These are phyloP conservation scores for Vannuccia rotundouncinata DNA, from an alignment of 2,888 invertebrate genomes.

Conservation along the genomic window DNA sequence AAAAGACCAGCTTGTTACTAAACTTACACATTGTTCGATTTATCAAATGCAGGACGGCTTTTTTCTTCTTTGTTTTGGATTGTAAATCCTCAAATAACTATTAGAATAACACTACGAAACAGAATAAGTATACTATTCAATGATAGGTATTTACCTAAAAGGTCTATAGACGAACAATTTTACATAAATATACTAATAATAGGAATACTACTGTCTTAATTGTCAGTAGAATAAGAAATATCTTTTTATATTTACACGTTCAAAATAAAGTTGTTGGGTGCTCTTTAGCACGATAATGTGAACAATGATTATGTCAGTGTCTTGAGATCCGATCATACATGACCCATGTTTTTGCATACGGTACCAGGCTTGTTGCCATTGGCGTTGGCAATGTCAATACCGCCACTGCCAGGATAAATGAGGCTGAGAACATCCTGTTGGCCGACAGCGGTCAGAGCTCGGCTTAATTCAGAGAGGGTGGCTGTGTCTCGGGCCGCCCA, in stretches of 20 bases:
- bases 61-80: background rate
- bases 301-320: background rate
- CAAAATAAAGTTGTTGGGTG: no score
- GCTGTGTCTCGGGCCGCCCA: constrained; percentile 8
- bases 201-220: background rate
- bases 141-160: no score
- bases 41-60: background rate
- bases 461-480: background rate
- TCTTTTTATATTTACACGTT: no score
- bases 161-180: no score
- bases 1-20: background rate
- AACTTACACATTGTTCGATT: background rate
- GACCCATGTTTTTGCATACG: background rate
- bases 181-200: background rate
- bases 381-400: no score
- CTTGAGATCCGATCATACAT: background rate
- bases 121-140: no score
- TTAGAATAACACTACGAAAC: background rate
- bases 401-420: background rate
- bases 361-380: background rate
- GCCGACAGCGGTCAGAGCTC: background rate
- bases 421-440: background rate
- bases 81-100: background rate
- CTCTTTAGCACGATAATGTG: no score
- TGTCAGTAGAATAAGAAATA: background rate